Evolutionary conservation across 2,113 vertebrate species (phyloP).

Genomic region (Salminus brasiliensis): DNA sequence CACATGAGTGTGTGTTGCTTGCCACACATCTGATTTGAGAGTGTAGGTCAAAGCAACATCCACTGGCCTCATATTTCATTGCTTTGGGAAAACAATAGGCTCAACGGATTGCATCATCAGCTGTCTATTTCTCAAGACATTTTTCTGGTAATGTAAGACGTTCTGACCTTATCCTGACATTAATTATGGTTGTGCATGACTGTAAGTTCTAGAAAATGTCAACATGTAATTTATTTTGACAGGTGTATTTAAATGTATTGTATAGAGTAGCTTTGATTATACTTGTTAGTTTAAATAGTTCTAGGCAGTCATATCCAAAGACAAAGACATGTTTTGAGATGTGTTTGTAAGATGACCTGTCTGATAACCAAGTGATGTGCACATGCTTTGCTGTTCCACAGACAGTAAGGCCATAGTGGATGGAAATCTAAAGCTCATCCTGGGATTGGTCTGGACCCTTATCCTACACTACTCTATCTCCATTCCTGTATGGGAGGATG

Average conservation of each 20-base stretch:
- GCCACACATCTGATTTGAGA: too few species aligned
- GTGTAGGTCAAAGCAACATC: too few species aligned
- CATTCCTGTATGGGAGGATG: conserved; percentile 87
- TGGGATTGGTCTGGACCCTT: conserved; percentile 93
- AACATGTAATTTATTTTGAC: neutral
- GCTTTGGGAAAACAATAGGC: neutral
- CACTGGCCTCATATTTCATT: neutral
- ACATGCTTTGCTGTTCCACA: conserved; percentile 57
- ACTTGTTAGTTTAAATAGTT: too few species aligned
- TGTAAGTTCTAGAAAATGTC: too few species aligned
- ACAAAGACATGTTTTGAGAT: neutral
- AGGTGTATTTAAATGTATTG: neutral
- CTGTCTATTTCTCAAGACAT: neutral
- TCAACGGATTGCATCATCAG: neutral
- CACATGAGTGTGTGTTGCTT: too few species aligned
- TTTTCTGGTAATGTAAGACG: neutral
- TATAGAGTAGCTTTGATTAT: too few species aligned
- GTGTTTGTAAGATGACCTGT: neutral
- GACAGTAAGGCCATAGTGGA: conserved; percentile 95
- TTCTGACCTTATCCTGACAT: neutral
- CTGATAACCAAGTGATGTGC: neutral
- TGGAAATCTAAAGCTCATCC: conserved; percentile 92
- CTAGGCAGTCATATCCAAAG: neutral
- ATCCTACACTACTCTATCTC: conserved; percentile 97
- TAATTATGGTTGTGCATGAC: neutral